Base-by-base conservation (phyloP, 2,797 vertebrate species). In the Poeciliopsis infans region DNA sequence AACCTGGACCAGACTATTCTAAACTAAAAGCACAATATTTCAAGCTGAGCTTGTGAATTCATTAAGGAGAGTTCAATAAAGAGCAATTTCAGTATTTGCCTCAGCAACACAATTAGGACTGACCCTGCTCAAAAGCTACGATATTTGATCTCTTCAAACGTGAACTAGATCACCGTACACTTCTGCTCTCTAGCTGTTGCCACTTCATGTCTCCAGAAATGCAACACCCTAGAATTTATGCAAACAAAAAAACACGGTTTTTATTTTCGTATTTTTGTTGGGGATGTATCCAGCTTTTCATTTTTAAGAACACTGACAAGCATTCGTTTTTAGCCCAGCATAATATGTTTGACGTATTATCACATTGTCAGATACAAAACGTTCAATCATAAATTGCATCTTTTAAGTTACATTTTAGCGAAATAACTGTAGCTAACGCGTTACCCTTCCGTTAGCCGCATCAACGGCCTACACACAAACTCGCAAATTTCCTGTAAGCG, bases 401-500 rank as follows among this genome's bases (percentile, higher is more conserved):
- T 36, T 64, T 36, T 66, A 57, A n/a, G 16, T 28, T 53, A 25
- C 2, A 69, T 10, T 23, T 55, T 36, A 28, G 16, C 53, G 2
- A 47, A 20, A 33, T 66, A 23, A 43, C 33, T 39, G 15, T 16
- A 61, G 18, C 64, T 72, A 72, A 76, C 6, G 1, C 6, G 13
- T 80, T 43, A 47, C 49, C 51, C 33, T 77, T 6, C 45, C 4
- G 7, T n/a, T 33, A 64, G 55, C 43, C 18, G 41, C n/a, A 49
- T 5, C 28, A 28, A 16, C 36, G 83, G 83, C 86, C 87, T 83
- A 23, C 31, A 1, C n/a, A 33, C 18, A 25, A 36, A 6, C 10
- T 18, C 23, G 64, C 43, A 12, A 6, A 68, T 25, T 3, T 74
- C 39, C 78, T 74, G 47, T 57, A 72, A 80, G 78, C 13, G 25